Percentiles rank a stretch among this genome's conserved stretches.
Conservation (phyloP, 1,140 invertebrate species). For the Scaptomyza pallida region DNA sequence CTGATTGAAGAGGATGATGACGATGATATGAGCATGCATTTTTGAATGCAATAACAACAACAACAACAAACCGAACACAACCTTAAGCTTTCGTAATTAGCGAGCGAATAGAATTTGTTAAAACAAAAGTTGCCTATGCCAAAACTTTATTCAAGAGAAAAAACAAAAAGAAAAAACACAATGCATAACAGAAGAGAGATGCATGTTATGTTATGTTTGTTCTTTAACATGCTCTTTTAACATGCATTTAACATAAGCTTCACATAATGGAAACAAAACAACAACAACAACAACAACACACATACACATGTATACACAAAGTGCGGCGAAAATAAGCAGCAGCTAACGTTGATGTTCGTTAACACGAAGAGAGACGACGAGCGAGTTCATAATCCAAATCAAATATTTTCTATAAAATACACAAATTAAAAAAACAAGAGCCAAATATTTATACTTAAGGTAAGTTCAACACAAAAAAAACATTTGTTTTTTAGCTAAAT, state of each 20-base stretch:
- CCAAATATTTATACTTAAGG: slow-evolving; percentile 62
- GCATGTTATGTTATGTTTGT: slow-evolving; percentile 6
- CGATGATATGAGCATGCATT: slow-evolving; percentile 40
- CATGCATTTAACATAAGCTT: slow-evolving; percentile 67
- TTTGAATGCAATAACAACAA: slow-evolving; percentile 17
- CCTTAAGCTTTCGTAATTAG: not conserved
- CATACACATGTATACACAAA: not conserved
- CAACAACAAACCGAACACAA: too few species aligned
- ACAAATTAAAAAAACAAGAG: slow-evolving; percentile 41
- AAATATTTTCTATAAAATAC: slow-evolving; percentile 49
- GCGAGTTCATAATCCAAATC: slow-evolving; percentile 48
- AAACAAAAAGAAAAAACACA: slow-evolving; percentile 5
- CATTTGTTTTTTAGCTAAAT: too few species aligned
- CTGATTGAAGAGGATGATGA: slow-evolving; percentile 61
- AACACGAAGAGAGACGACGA: not conserved
- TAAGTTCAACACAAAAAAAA: too few species aligned
- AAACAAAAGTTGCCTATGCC: slow-evolving; percentile 61
- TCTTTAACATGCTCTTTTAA: slow-evolving; percentile 41
- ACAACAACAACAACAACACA: slow-evolving; percentile 11
- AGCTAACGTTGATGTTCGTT: too few species aligned
- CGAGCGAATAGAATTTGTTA: slow-evolving; percentile 24
- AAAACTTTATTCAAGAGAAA: slow-evolving; percentile 44
- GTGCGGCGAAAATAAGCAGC: not conserved
- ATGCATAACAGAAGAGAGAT: slow-evolving; percentile 12
- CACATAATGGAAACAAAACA: slow-evolving; percentile 31